Evolutionary conservation across 37 sponge, comb jelly and placozoan species (phyloP).

Genomic region (Bolinopsis microptera): DNA sequence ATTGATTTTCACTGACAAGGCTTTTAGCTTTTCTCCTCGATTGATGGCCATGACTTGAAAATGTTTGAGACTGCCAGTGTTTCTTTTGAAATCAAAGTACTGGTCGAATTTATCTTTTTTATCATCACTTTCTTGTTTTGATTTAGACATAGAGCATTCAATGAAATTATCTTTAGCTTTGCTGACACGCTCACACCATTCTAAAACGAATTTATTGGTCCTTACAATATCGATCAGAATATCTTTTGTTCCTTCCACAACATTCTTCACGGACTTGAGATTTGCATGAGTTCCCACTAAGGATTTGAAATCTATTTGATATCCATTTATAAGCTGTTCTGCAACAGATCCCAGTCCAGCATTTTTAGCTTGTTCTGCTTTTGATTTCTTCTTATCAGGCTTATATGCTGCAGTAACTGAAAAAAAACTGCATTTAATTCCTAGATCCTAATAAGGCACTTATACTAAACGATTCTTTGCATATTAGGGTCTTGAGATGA

Average conservation of each 20-base stretch:
- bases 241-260: neutral
- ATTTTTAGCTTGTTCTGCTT: neutral
- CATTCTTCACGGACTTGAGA: neutral
- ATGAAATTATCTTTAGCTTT: neutral
- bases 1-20: neutral
- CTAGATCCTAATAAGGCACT: too few species aligned
- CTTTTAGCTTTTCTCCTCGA: conserved; percentile 33
- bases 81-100: conserved; percentile 22
- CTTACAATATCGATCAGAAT: neutral
- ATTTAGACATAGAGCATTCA: conserved; percentile 29
- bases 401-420: conserved; percentile 53
- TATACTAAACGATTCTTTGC: too few species aligned
- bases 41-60: conserved; percentile 60
- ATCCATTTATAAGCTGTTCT: neutral
- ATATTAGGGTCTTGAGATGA: too few species aligned
- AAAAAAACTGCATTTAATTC: too few species aligned
- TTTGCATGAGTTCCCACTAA: neutral
- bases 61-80: neutral
- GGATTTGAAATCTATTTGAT: neutral
- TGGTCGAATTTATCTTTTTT: conserved; percentile 37
- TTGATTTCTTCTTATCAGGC: conserved; percentile 59
- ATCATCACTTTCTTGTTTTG: conserved; percentile 34
- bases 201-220: neutral
- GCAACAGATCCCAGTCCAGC: neutral
- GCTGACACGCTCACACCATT: neutral